These are phyloP conservation scores for Tamias sibiricus DNA, from an alignment of 2,113 vertebrate genomes.

Conservation along the genomic window DNA sequence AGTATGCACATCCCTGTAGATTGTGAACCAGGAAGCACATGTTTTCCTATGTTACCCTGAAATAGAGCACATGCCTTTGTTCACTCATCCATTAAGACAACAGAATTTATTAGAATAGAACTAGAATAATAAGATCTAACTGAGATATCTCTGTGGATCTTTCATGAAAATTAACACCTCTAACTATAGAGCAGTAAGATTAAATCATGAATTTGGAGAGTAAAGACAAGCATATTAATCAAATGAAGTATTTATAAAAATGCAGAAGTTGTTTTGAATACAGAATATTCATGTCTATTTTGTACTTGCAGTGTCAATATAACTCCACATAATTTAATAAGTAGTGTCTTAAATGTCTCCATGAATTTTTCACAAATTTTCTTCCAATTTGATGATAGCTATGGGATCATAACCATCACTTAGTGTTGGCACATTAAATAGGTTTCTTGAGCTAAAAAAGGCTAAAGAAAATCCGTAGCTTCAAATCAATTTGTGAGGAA, in stretches of 20 bases:
- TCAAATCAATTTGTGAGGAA: slow-evolving; percentile 10
- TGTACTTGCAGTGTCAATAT: not conserved
- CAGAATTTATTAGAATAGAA: slow-evolving; percentile 10
- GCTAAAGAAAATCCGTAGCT: slow-evolving; percentile 15
- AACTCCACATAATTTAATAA: not conserved
- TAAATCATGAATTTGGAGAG: not conserved
- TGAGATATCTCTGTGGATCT: not conserved
- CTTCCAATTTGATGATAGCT: not conserved
- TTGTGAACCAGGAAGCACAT: not conserved
- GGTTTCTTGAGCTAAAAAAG: not conserved
- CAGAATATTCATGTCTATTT: not conserved
- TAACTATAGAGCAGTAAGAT: not conserved
- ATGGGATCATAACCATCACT: not conserved
- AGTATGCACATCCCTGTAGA: not conserved
- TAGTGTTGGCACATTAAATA: not conserved
- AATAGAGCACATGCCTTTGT: not conserved
- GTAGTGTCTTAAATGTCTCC: too few species aligned
- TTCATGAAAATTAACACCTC: slow-evolving; percentile 4
- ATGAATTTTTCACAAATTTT: not conserved
- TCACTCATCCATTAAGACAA: not conserved
- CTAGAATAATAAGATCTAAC: not conserved
- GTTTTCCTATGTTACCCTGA: not conserved
- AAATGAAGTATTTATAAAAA: not conserved
- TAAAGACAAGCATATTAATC: not conserved
- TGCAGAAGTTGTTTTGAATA: not conserved